phyloP scores from a whole-genome alignment of 2,888 invertebrate genomes.

The Andrena haemorrhoa region DNA sequence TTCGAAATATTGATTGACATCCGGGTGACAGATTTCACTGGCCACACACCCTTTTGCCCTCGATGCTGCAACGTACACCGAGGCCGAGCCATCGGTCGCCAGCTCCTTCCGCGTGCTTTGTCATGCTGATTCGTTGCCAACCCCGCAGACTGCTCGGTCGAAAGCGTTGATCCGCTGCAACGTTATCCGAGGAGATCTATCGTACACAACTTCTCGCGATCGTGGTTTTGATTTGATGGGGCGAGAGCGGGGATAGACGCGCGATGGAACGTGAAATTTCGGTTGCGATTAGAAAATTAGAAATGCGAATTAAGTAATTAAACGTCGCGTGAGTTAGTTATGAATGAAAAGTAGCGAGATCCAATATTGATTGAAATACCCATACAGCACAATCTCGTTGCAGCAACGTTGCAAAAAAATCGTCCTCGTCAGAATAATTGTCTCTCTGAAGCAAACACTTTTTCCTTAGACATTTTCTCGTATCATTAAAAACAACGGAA shows the following conservation, averaged over 20 bases:
- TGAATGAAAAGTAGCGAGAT: neutral
- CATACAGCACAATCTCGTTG: too few relatives aligned
- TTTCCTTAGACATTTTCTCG: too few relatives aligned
- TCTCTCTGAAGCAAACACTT: too few relatives aligned
- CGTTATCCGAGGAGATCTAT: conserved; percentile 19
- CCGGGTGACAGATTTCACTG: conserved; percentile 83
- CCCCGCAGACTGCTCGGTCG: conserved; percentile 74
- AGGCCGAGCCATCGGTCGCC: conserved; percentile 27
- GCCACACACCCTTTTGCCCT: conserved; percentile 76
- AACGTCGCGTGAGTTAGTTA: neutral
- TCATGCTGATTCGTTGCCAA: conserved; percentile 81
- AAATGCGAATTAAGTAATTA: neutral
- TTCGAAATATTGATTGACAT: conserved; percentile 84
- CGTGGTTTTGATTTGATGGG: neutral
- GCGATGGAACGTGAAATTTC: neutral
- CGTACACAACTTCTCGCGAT: neutral
- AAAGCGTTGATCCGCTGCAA: neutral
- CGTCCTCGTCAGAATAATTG: too few relatives aligned
- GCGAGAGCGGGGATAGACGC: neutral
- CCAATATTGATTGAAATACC: conserved; percentile 23
- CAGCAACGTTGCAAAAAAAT: too few relatives aligned
- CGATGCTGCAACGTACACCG: conserved; percentile 73
- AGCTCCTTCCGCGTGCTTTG: conserved; percentile 75
- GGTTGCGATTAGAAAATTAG: neutral
- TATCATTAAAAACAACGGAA: too few relatives aligned